Percentiles rank a stretch among this genome's conserved stretches.
These are phyloP conservation scores for Anguilla rostrata DNA, from an alignment of 2,113 vertebrate genomes.

Conservation along the genomic window DNA sequence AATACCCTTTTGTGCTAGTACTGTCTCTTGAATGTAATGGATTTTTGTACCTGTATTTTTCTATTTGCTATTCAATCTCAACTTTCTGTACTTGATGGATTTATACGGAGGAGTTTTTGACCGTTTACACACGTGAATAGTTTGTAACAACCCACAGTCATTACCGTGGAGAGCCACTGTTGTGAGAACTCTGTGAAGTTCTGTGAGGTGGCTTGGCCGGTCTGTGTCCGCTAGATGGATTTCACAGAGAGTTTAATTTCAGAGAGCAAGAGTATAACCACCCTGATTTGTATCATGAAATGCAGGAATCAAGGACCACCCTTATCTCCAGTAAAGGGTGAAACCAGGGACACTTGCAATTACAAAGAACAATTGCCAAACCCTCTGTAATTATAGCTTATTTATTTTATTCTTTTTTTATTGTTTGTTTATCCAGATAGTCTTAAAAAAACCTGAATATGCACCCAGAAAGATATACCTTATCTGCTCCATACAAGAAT, in stretches of 20 bases:
- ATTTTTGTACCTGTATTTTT: constrained; percentile 84
- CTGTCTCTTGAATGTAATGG: constrained; percentile 81
- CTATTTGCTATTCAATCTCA: constrained; percentile 72
- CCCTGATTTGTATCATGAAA: constrained; percentile 1
- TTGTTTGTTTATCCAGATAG: constrained; percentile 54
- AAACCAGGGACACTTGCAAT: constrained; percentile 58
- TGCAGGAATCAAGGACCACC: background rate
- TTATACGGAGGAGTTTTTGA: constrained; percentile 53
- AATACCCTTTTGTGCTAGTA: constrained; percentile 76
- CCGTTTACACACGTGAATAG: constrained; percentile 62
- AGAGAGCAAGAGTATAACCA: background rate
- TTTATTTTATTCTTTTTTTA: constrained; percentile 69
- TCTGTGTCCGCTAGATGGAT: constrained; percentile 44
- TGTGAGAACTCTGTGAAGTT: constrained; percentile 45
- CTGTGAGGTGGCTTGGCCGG: constrained; percentile 48
- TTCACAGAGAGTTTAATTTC: constrained; percentile 50
- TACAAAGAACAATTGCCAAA: constrained; percentile 59
- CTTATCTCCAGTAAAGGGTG: constrained; percentile 53
- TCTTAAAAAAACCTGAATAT: constrained; percentile 58
- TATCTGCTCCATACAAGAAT: constrained; percentile 69
- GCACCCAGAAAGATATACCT: constrained; percentile 60
- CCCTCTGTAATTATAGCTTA: constrained; percentile 59
- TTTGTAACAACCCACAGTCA: constrained; percentile 59
- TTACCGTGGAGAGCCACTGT: constrained; percentile 51
- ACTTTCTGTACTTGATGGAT: constrained; percentile 70